Conservation (phyloP, 2,888 invertebrate genomes). For the Eulithis testata region DNA sequence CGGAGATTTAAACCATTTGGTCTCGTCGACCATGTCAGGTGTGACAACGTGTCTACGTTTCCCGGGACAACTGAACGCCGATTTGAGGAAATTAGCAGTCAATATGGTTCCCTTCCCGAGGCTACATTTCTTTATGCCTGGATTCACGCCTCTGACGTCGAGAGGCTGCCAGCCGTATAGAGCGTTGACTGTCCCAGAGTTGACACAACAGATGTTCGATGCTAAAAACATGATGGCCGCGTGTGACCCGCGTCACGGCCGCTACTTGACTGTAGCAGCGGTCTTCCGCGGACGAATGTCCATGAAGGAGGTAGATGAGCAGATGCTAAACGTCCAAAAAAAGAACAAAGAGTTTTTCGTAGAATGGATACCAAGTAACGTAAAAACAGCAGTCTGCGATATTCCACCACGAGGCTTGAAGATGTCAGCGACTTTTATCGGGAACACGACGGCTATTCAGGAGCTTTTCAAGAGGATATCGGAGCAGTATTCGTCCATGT, state of each 20-base stretch:
- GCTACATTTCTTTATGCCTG: conserved; percentile 83
- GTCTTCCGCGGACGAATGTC: conserved; percentile 96
- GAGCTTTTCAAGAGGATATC: conserved; percentile 94
- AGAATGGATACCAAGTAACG: conserved; percentile 92
- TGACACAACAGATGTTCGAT: conserved; percentile 96
- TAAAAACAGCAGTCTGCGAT: conserved; percentile 92
- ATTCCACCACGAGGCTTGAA: conserved; percentile 90
- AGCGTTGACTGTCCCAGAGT: conserved; percentile 93
- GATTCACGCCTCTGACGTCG: conserved; percentile 88
- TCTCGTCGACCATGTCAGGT: conserved; percentile 72
- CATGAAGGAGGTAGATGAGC: conserved; percentile 95
- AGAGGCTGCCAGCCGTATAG: conserved; percentile 93
- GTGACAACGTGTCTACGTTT: conserved; percentile 74
- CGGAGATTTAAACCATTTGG: conserved; percentile 87
- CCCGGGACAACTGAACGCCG: conserved; percentile 87
- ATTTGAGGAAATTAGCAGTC: conserved; percentile 84
- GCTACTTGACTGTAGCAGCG: conserved; percentile 94
- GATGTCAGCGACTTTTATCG: conserved; percentile 95
- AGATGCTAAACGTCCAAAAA: conserved; percentile 90
- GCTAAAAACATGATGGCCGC: conserved; percentile 99
- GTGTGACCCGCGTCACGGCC: conserved; percentile 94
- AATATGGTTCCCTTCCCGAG: conserved; percentile 90
- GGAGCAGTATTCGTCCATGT: conserved; percentile 95
- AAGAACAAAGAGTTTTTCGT: conserved; percentile 91
- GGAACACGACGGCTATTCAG: conserved; percentile 93